Conservation (phyloP, 2,113 vertebrate species). For the Esox niger region DNA sequence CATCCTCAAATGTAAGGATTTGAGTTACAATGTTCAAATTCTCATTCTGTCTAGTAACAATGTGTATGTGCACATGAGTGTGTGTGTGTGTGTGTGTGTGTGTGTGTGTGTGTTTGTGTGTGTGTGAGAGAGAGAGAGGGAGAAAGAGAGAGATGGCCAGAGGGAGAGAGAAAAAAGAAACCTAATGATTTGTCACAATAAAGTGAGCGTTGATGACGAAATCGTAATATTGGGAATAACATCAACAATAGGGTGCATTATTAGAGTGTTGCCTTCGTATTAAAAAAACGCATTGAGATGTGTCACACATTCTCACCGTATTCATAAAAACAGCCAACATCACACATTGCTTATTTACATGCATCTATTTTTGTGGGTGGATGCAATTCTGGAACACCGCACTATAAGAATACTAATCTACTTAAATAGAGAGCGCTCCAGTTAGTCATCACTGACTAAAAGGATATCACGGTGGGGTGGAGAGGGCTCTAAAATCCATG, state of each 20-base stretch:
- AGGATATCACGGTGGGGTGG: slow-evolving; percentile 54
- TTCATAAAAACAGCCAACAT: slow-evolving; percentile 4
- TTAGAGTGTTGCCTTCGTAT: too few species aligned
- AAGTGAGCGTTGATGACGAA: too few species aligned
- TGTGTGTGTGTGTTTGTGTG: neutral
- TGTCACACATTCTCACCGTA: too few species aligned
- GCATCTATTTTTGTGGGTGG: slow-evolving; percentile 38
- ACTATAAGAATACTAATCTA: slow-evolving; percentile 49
- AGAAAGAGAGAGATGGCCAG: neutral
- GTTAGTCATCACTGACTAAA: slow-evolving; percentile 57
- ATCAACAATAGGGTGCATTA: too few species aligned
- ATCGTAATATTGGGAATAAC: neutral
- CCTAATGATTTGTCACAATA: too few species aligned
- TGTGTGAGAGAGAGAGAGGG: neutral
- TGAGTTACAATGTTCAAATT: neutral
- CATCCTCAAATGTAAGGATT: neutral
- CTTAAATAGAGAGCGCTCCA: slow-evolving; percentile 55
- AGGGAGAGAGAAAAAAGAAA: neutral
- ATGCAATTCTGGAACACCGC: slow-evolving; percentile 19
- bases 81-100: neutral
- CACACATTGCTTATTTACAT: slow-evolving; percentile 28
- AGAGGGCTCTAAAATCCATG: slow-evolving; percentile 62
- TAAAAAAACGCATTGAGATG: too few species aligned
- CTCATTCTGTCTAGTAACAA: neutral
- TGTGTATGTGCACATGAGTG: neutral